Percentiles rank a stretch among this genome's conserved stretches.
phyloP scores from a whole-genome alignment of 2,888 invertebrate species.

The Caenorhabditis afra region DNA sequence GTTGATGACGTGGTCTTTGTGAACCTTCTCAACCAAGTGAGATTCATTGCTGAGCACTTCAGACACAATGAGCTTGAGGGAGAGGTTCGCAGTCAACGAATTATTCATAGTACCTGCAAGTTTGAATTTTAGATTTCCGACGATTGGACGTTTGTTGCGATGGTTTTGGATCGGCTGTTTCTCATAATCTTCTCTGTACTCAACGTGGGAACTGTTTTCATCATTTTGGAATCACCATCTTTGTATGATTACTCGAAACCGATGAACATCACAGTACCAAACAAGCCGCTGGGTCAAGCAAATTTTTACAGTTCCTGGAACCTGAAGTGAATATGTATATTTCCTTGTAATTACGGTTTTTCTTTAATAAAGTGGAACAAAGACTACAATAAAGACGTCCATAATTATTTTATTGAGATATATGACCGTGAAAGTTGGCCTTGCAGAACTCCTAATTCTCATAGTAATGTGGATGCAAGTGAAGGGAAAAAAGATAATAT shows the following conservation, averaged over 20 bases:
- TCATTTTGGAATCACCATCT: slow-evolving; percentile 79
- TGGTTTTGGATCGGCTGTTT: slow-evolving; percentile 79
- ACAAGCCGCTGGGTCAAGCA: slow-evolving; percentile 77
- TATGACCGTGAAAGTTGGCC: slow-evolving; percentile 11
- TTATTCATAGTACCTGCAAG: neutral
- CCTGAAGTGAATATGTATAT: slow-evolving; percentile 27
- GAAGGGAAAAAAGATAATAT: slow-evolving; percentile 15
- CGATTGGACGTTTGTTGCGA: slow-evolving; percentile 80
- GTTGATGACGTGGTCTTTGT: slow-evolving; percentile 77
- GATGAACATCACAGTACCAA: slow-evolving; percentile 78
- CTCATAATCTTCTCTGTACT: slow-evolving; percentile 79
- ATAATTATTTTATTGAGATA: neutral
- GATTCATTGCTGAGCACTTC: slow-evolving; percentile 80
- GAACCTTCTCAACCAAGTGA: slow-evolving; percentile 78
- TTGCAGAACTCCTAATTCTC: slow-evolving; percentile 24
- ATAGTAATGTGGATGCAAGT: neutral
- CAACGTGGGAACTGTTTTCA: slow-evolving; percentile 78
- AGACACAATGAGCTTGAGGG: slow-evolving; percentile 76
- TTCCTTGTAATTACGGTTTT: slow-evolving; percentile 2
- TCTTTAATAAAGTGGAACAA: neutral
- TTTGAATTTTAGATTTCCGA: slow-evolving; percentile 73
- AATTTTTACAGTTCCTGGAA: slow-evolving; percentile 69
- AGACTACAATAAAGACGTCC: neutral
- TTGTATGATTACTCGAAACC: slow-evolving; percentile 76
- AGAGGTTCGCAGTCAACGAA: slow-evolving; percentile 65